A percentile compares a stretch with the other conserved stretches of the same genome.
Conservation (phyloP, 2,113 vertebrate genomes). For the Tenrec ecaudatus region DNA sequence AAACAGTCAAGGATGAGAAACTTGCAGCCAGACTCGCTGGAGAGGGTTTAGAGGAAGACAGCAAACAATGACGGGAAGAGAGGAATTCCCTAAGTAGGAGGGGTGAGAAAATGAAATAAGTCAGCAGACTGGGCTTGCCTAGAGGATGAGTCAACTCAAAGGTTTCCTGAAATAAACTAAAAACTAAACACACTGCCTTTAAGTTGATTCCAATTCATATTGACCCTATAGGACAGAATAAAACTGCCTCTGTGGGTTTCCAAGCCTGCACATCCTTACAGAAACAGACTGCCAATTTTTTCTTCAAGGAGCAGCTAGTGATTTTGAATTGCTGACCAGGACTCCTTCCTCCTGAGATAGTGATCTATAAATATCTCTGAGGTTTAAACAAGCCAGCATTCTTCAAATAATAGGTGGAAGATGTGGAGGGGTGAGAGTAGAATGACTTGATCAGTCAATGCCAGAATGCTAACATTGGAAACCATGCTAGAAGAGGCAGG, state of each 20-base stretch:
- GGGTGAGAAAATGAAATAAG: conserved; percentile 64
- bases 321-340: too few relatives aligned
- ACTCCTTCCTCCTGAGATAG: conserved; percentile 63
- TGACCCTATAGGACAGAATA: too few relatives aligned
- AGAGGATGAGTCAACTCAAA: conserved; percentile 73
- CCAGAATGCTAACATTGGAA: conserved; percentile 9
- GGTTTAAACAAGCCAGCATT: conserved; percentile 74
- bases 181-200: too few relatives aligned
- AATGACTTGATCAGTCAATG: conserved; percentile 8
- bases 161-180: too few relatives aligned
- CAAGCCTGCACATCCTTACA: too few relatives aligned
- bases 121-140: conserved; percentile 72
- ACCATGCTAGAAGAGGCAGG: neutral
- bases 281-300: too few relatives aligned
- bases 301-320: too few relatives aligned
- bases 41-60: conserved; percentile 60
- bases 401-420: neutral
- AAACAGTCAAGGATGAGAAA: conserved; percentile 35
- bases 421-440: conserved; percentile 9
- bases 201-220: too few relatives aligned
- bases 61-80: conserved; percentile 75
- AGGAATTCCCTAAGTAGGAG: conserved; percentile 60
- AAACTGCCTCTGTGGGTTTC: too few relatives aligned
- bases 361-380: conserved; percentile 78
- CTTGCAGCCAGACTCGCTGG: conserved; percentile 60